Evolutionary conservation across 2,888 invertebrate genomes (phyloP), one percentile per base, ranked within the genome.

Genomic region (Eilema griseolum): DNA sequence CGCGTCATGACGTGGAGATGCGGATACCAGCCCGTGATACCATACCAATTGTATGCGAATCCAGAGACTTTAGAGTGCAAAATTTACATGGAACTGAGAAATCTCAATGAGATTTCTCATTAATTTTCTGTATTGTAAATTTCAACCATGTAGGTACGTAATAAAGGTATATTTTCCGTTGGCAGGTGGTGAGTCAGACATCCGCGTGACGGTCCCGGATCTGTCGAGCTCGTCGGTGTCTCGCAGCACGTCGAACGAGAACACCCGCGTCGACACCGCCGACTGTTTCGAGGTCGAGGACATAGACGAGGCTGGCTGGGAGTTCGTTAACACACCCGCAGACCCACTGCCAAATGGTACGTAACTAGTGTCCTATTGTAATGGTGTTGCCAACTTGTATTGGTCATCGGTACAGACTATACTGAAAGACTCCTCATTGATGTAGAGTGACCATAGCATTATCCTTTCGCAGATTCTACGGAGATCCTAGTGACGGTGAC

Each of bases 231-330:
- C 70, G 31, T 73, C 72, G 59, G 76, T 73, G 76, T 74, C 81
- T 67, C 82, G 81, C 81, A 74, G 85, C 71, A 71, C 78, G 75
- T 80, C 80, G 33, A 74, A 7, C 12, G 84, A 80, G 24, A 82
- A 78, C 79, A 78, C 81, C 72, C 90, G 80, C 78, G 83, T 91
- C n/a, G 94, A 95, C 83, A 92, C 93, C n/a, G 92, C 92, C 68
- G 95, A 95, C 91, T 95, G 95, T 90, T 92, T 92, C 86, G 95
- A 95, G 90, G 90, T 95, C 37, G 95, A 95, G 85, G 95, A 95
- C 88, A 84, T 95, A 56, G 95, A 93, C 84, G 95, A 95, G 85
- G 85, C 92, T 56, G 94, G 93, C 83, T 95, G 95, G 95, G 95
- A 95, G 91, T 89, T 95, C 84, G 88, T 95, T 77, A 87, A 85